phyloP scores from a whole-genome alignment of 1,140 invertebrate genomes.

The Oncopeltus fasciatus region DNA sequence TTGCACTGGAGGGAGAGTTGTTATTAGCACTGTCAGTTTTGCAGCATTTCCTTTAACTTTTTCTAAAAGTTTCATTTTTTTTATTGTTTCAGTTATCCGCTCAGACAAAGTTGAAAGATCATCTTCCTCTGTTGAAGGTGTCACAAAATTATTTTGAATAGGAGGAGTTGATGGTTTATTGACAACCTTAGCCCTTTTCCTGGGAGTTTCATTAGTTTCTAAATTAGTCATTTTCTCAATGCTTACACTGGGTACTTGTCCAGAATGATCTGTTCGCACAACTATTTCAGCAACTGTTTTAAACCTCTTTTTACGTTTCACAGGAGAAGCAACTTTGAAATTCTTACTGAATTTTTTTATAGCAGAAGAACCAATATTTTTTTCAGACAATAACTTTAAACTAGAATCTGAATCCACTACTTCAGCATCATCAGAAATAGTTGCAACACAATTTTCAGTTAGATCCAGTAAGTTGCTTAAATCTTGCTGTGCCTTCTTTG shows the following conservation, averaged over 20 bases:
- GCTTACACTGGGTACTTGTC: not conserved
- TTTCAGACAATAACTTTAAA: not conserved
- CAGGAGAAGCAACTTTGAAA: not conserved
- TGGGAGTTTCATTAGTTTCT: not conserved
- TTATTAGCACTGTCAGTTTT: not conserved
- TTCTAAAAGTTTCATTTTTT: not conserved
- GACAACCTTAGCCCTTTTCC: not conserved
- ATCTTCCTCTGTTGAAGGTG: not conserved
- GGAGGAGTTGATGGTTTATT: not conserved
- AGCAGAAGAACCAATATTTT: not conserved
- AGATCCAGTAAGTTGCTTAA: not conserved
- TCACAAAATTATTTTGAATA: not conserved
- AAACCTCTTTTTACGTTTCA: not conserved
- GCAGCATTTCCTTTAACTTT: not conserved
- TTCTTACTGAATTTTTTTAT: not conserved
- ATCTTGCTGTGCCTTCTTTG: not conserved
- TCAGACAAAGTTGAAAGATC: not conserved
- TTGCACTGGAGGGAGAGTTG: not conserved
- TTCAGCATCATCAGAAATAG: no score
- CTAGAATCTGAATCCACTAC: not conserved
- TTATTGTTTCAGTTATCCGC: not conserved
- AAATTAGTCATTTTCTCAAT: not conserved
- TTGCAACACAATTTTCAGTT: not conserved
- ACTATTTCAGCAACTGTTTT: slow-evolving; percentile 6
- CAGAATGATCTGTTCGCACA: not conserved